Base-by-base conservation (phyloP, 2,797 vertebrate species). In the Coccyzus lansbergi region DNA sequence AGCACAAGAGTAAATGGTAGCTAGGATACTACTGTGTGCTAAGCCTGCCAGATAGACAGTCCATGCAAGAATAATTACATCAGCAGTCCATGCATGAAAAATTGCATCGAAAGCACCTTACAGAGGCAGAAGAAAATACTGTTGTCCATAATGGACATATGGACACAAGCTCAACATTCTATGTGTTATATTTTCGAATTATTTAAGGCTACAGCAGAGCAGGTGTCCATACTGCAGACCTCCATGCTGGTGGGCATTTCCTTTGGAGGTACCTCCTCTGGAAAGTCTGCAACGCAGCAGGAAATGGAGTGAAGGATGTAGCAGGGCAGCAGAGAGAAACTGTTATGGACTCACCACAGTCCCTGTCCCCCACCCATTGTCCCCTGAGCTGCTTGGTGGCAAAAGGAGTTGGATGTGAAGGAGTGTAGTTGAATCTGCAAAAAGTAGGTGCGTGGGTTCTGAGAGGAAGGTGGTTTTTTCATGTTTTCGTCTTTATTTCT, bases 381-480 rank as follows among this genome's bases (percentile, higher is more conserved):
- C 16, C 17, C 19, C 15, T 1, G 0, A 0, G 1, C 22, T 33
- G 17, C 52, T 48, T 60, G 56, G 16, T 64, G 20, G 22, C 26
- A 11, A 74, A 11, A 34, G 12, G 10, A 55, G 13, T 4, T 24
- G 3, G 10, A 17, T 64, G 28, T 31, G 24, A 67, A 85, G 28
- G 25, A 52, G 40, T 55, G 21, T 70, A 71, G n/a, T 4, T 55
- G 10, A 71, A 14, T 15, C 19, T 82, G n/a, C 60, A 25, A 62
- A 77, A 86, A 51, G 1, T 6, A 2, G 14, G 13, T 6, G 6
- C 26, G 8, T 22, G 7, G 4, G 6, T 13, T 60, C 8, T 14
- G 29, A 22, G 9, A 6, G 7, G 12, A 65, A 71, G 33, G 26
- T 53, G 44, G 0, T 14, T 3, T n/a, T 74, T 60, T 74, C 46